Percentiles rank a stretch among this genome's conserved stretches.
Evolutionary conservation across 2,888 invertebrate genomes (phyloP).

Genomic region (Lydus trimaculatus): DNA sequence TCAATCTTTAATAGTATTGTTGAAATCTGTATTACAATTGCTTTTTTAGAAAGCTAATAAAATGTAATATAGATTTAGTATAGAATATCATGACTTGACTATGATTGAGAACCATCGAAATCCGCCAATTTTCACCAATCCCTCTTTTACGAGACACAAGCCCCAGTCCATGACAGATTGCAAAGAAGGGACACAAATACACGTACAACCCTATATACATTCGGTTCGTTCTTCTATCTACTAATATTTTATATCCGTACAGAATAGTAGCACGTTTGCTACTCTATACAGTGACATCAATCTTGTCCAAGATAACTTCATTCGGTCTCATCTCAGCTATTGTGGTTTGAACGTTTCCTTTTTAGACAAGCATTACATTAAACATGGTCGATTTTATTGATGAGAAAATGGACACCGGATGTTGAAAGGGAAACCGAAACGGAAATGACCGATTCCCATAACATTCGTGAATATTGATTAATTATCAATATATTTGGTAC

Average conservation of each 20-base stretch:
- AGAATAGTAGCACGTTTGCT: conserved; percentile 17
- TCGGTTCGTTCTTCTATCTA: conserved; percentile 27
- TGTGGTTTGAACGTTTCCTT: conserved; percentile 4
- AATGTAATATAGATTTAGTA: background rate
- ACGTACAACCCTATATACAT: background rate
- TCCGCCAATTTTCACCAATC: conserved; percentile 53
- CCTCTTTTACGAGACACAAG: conserved; percentile 49
- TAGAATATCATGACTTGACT: conserved; percentile 43
- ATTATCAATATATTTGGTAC: background rate
- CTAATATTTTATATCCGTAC: conserved; percentile 36
- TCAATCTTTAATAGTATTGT: too few species aligned
- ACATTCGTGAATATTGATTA: background rate
- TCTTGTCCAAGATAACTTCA: conserved; percentile 30
- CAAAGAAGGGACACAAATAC: conserved; percentile 29
- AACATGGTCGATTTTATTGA: background rate
- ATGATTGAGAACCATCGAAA: conserved; percentile 57
- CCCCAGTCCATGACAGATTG: conserved; percentile 49
- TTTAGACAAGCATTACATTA: background rate
- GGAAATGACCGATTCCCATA: too few species aligned
- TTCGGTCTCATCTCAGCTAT: conserved; percentile 13
- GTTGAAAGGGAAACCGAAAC: background rate
- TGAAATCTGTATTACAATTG: background rate
- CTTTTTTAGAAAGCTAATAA: background rate
- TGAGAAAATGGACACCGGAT: background rate
- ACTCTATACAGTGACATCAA: conserved; percentile 32